Base-by-base conservation (phyloP, 2,888 invertebrate genomes). In the Achlya flavicornis region DNA sequence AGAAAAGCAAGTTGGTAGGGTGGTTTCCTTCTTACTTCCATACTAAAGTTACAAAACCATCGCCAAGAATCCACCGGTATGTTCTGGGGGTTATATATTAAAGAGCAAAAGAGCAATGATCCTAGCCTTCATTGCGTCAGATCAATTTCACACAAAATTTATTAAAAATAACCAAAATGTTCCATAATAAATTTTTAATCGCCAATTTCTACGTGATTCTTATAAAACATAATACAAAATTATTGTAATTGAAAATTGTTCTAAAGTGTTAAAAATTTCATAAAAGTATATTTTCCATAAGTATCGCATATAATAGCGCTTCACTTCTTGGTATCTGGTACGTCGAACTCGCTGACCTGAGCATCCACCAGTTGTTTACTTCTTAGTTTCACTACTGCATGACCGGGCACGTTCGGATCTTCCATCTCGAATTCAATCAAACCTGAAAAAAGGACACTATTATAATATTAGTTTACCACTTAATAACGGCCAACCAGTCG, bases 331-430 rank as follows among this genome's bases (percentile, higher is more conserved):
- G 87, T 71, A 19, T 85, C 89, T 0, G 89, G 89, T 4, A 92
- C 90, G 59, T 93, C 93, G 43, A 93, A 93, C 75, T 93, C 93
- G 79, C 93, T 93, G 71, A 93, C 91, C 83, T 92, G 84, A 3
- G 91, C 89, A 41, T 95, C 95, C 0, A 95, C 92, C 4, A 95
- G 77, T 70, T 94, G 94, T 76, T 91, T 94, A 73, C 95, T 95
- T 35, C 91, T 88, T 12, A 92, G 76, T 72, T 95, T 95, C 4
- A 95, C 79, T 1, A 94, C 80, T 1, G 88, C 86, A 65, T 95
- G 92, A 43, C 93, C 92, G 0, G 93, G 91, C 58, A 95, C 92
- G 57, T 91, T 91, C 0, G 93, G 85, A 71, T 95, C 95, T 19
- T 94, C 90, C 78, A 91, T 87, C 77, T 95, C 94, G 61, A 93